These are phyloP conservation scores for Pomacea maculata DNA, from an alignment of 1,140 invertebrate species.

Conservation along the genomic window DNA sequence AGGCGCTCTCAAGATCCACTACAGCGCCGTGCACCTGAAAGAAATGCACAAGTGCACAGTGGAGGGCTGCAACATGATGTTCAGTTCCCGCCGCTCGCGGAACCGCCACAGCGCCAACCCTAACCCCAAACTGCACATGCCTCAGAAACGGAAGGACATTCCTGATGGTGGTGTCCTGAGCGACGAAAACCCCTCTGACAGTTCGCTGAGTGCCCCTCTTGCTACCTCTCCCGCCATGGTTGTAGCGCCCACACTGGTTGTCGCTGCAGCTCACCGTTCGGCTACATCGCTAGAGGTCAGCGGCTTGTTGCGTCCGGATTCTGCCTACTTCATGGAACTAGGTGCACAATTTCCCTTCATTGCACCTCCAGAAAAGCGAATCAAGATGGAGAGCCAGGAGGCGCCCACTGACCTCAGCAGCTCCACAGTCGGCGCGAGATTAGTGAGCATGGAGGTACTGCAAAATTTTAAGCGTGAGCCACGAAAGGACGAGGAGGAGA, in stretches of 20 bases:
- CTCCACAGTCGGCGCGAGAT: conserved; percentile 68
- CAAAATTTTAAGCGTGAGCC: conserved; percentile 4
- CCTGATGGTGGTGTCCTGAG: conserved; percentile 49
- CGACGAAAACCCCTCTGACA: conserved; percentile 38
- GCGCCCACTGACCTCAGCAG: conserved; percentile 51
- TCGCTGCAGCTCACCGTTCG: conserved; percentile 40
- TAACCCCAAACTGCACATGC: conserved; percentile 97
- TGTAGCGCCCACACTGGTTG: conserved; percentile 64
- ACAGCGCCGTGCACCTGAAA: conserved; percentile 94
- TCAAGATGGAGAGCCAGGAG: conserved; percentile 47
- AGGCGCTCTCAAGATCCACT: conserved; percentile 96
- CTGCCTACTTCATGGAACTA: conserved; percentile 53
- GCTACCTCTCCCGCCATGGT: conserved; percentile 49
- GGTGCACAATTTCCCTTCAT: conserved; percentile 54
- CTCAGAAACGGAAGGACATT: conserved; percentile 71
- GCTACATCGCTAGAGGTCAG: conserved; percentile 34
- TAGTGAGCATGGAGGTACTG: conserved; percentile 70
- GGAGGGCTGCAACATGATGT: conserved; percentile 99
- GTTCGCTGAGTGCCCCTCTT: conserved; percentile 1
- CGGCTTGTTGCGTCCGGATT: conserved; percentile 34
- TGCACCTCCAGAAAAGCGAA: conserved; percentile 52
- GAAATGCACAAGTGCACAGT: conserved; percentile 99
- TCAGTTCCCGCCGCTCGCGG: conserved; percentile 92
- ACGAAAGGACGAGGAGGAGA: no score
- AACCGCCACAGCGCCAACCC: conserved; percentile 98